Base-by-base conservation (phyloP, 2,888 invertebrate genomes). In the Notocelia uddmanniana region DNA sequence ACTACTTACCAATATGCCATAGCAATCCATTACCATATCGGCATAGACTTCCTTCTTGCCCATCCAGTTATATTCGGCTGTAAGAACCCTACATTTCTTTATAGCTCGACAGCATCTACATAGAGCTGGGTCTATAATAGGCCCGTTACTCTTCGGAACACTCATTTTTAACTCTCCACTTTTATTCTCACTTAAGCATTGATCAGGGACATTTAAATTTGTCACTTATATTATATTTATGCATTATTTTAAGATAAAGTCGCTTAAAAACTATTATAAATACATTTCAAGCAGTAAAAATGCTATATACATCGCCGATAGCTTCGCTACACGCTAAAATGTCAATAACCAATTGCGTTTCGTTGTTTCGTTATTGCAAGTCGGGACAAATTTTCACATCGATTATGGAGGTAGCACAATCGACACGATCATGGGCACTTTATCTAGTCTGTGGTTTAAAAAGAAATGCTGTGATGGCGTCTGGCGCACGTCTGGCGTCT, bases 1-100 rank as follows among this genome's bases (percentile, higher is more conserved):
- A 10, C 18, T 71, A 83, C 91, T 85, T 74, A 93, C 93, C 75
- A 93, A 77, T 74, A 93, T 85, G 31, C 93, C 93, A 67, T 91
- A 93, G 78, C 92, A 92, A 73, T 93, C 93, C 93, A 93, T 92
- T 6, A 93, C 80, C 93, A 93, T 93, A 60, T 93, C 93, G 0
- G 92, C 85, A 55, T 93, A 93, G 1, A 91, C 79, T 76, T 93
- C 93, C 74, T 91, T 93, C 63, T 90, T 83, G 1, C 90, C 92
- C 87, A 88, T 90, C 90, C 92, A 93, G 73, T 86, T 89, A 74
- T 93, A 93, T 69, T 92, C 92, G 0, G 87, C 84, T 48, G 91
- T 91, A 6, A 93, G 83, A 11, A 91, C 81, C 78, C 93, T 87
- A 78, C 93, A 93, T 89, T 91, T 93, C 79, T 93, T 93, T 18